phyloP scores from a whole-genome alignment of 2,888 invertebrate genomes.

The Heliconius hortense region DNA sequence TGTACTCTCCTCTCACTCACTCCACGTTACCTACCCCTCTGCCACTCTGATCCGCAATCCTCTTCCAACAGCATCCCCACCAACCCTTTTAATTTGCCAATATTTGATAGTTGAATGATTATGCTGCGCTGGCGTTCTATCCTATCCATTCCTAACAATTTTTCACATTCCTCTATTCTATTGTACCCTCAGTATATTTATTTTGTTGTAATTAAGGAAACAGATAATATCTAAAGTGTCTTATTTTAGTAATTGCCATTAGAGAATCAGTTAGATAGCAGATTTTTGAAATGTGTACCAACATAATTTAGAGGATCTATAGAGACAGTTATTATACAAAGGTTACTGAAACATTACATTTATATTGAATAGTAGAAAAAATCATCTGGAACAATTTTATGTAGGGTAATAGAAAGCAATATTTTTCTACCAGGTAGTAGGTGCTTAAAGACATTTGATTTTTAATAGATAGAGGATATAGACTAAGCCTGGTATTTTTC shows the following conservation, averaged over 20 bases:
- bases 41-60: slow-evolving; percentile 79
- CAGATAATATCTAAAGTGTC: slow-evolving; percentile 78
- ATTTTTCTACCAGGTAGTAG: slow-evolving; percentile 76
- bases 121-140: slow-evolving; percentile 46
- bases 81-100: slow-evolving; percentile 64
- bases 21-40: slow-evolving; percentile 82
- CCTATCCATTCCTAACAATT: slow-evolving; percentile 65
- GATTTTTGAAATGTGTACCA: slow-evolving; percentile 76
- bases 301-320: slow-evolving; percentile 68
- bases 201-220: slow-evolving; percentile 66
- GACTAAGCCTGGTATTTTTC: slow-evolving; percentile 67
- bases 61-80: slow-evolving; percentile 78
- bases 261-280: slow-evolving; percentile 76
- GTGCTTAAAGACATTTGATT: slow-evolving; percentile 73
- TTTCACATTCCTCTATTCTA: slow-evolving; percentile 70
- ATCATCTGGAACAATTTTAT: slow-evolving; percentile 70
- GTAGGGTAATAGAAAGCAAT: slow-evolving; percentile 72
- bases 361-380: slow-evolving; percentile 60
- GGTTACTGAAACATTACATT: slow-evolving; percentile 57
- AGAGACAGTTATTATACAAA: slow-evolving; percentile 58
- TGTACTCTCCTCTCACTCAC: slow-evolving; percentile 86
- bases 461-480: slow-evolving; percentile 69
- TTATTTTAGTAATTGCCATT: slow-evolving; percentile 80
- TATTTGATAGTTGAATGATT: slow-evolving; percentile 20
- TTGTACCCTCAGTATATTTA: slow-evolving; percentile 60